These are phyloP conservation scores for Chorisops tibialis DNA, from an alignment of 2,888 invertebrate genomes.

Conservation along the genomic window DNA sequence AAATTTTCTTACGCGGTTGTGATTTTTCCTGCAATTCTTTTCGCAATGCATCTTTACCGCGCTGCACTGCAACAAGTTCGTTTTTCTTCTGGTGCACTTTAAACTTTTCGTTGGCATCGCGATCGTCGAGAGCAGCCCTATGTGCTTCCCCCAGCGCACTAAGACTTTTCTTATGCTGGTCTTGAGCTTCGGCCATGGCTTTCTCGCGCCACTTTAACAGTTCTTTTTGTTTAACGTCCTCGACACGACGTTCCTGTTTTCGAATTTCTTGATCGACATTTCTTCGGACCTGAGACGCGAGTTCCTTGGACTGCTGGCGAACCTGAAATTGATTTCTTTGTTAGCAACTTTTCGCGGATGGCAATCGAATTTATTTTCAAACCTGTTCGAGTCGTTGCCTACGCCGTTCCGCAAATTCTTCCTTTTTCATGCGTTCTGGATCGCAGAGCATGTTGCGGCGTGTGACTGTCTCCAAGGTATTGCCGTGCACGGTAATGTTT, in stretches of 20 bases:
- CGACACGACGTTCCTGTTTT: slow-evolving; percentile 54
- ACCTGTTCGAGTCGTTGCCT: slow-evolving; percentile 63
- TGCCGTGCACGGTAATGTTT: slow-evolving; percentile 59
- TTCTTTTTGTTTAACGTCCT: slow-evolving; percentile 54
- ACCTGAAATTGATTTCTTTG: slow-evolving; percentile 50
- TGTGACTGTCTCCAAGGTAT: slow-evolving; percentile 54
- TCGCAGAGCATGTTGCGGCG: slow-evolving; percentile 56
- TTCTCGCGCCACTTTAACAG: slow-evolving; percentile 48
- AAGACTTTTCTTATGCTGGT: slow-evolving; percentile 11
- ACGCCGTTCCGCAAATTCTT: slow-evolving; percentile 57
- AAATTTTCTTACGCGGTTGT: background rate
- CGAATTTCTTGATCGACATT: slow-evolving; percentile 56
- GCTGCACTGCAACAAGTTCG: background rate
- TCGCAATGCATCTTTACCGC: background rate
- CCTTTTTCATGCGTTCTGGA: slow-evolving; percentile 55
- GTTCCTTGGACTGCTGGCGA: slow-evolving; percentile 60
- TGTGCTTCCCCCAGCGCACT: slow-evolving; percentile 25
- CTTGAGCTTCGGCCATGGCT: slow-evolving; percentile 10
- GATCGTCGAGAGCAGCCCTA: slow-evolving; percentile 25
- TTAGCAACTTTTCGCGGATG: background rate
- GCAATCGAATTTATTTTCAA: slow-evolving; percentile 27
- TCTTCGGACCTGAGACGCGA: slow-evolving; percentile 56
- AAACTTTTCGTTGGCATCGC: background rate
- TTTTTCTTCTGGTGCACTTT: background rate
- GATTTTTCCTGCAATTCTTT: background rate